Percentiles rank a stretch among this genome's conserved stretches.
Conservation (phyloP, 2,113 vertebrate species). For the Gobius niger region DNA sequence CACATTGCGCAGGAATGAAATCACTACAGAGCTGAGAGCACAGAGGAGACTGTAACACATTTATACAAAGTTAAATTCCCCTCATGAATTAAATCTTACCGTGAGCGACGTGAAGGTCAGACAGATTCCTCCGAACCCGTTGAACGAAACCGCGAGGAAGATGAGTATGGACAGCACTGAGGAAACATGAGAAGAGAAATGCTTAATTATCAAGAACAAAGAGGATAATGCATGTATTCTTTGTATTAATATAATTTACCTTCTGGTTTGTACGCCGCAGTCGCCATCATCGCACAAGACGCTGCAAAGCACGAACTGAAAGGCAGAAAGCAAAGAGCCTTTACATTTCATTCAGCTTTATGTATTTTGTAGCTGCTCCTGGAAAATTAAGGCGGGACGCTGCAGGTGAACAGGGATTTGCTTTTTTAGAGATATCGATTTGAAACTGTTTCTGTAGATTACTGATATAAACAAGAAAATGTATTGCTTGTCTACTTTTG, state of each 20-base stretch:
- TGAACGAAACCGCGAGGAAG: conserved; percentile 86
- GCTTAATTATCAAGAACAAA: neutral
- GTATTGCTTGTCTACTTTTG: too few species aligned
- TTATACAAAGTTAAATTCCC: too few species aligned
- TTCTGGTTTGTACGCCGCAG: conserved; percentile 75
- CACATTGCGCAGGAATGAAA: too few species aligned
- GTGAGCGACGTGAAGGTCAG: conserved; percentile 89
- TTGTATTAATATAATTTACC: conserved; percentile 67
- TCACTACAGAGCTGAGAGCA: too few species aligned
- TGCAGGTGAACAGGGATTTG: too few species aligned
- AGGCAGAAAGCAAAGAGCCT: conserved; percentile 9
- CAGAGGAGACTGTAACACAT: too few species aligned
- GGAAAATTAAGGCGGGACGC: too few species aligned
- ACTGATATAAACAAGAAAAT: too few species aligned
- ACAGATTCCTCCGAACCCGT: conserved; percentile 90
- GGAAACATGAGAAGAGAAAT: conserved; percentile 25
- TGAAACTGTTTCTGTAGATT: too few species aligned
- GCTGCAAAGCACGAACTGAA: conserved; percentile 81
- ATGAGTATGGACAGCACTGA: conserved; percentile 85
- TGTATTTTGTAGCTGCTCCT: neutral
- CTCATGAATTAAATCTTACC: conserved; percentile 63
- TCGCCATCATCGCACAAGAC: conserved; percentile 83
- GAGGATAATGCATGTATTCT: neutral
- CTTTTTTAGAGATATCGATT: too few species aligned
- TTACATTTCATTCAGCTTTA: too few species aligned